Conservation (phyloP, 2,113 vertebrate species). For the Microtus richardsoni region DNA sequence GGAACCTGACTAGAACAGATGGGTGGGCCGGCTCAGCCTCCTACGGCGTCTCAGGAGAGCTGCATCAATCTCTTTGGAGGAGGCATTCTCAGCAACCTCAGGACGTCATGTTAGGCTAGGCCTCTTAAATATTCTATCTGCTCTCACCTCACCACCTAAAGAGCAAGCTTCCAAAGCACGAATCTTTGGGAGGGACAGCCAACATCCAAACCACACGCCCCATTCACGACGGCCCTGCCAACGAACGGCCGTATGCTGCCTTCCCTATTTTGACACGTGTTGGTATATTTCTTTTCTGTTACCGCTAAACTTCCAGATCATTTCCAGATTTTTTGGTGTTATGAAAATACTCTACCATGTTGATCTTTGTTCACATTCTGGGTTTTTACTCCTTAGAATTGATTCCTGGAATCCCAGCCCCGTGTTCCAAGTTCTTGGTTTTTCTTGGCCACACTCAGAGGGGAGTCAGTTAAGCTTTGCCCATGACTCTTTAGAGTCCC, state of each 20-base stretch:
- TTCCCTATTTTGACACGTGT: neutral
- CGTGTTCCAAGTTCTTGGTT: constrained; percentile 33
- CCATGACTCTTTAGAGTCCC: neutral
- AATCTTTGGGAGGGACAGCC: neutral
- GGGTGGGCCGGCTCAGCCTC: neutral
- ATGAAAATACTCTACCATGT: constrained; percentile 13
- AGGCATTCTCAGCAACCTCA: neutral
- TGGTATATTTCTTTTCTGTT: neutral
- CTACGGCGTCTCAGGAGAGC: neutral
- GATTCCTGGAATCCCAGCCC: constrained; percentile 63
- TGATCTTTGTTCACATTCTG: constrained; percentile 57
- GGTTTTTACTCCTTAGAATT: constrained; percentile 21
- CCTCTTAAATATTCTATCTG: neutral
- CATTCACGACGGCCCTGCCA: neutral
- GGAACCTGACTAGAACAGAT: neutral
- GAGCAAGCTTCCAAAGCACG: neutral
- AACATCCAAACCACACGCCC: neutral
- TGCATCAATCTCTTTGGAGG: neutral
- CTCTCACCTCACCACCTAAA: neutral
- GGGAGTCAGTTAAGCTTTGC: neutral
- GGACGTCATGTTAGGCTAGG: neutral
- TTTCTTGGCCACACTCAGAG: constrained; percentile 38
- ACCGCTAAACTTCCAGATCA: constrained; percentile 25
- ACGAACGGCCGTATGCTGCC: neutral
- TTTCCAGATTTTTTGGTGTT: constrained; percentile 53